Percentiles rank a stretch among this genome's conserved stretches.
phyloP scores from a whole-genome alignment of 2,113 vertebrate species.

The Neomonachus schauinslandi region DNA sequence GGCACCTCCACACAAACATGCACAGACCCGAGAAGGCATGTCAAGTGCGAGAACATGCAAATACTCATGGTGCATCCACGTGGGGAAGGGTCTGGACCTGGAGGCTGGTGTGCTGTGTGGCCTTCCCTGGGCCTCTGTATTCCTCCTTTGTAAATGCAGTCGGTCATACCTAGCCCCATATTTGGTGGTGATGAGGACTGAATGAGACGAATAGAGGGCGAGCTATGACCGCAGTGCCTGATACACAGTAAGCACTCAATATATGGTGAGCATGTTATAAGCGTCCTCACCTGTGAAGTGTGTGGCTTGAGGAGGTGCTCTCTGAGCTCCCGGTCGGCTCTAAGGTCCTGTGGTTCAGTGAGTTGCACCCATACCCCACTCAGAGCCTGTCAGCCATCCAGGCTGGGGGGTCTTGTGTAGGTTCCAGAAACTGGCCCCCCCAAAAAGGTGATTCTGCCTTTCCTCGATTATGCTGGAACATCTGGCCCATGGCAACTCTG shows the following conservation, averaged over 20 bases:
- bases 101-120: neutral
- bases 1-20: neutral
- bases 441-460: neutral
- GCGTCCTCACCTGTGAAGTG: neutral
- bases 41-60: neutral
- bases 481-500: neutral
- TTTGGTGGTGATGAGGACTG: neutral
- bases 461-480: neutral
- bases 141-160: neutral
- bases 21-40: neutral
- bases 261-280: fast-evolving
- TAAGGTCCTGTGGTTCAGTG: neutral
- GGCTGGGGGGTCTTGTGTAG: neutral
- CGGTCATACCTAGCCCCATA: neutral
- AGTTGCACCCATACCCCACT: neutral
- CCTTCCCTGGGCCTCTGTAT: neutral
- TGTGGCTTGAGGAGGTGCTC: neutral
- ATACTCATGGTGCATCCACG: fast-evolving
- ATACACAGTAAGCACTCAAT: neutral
- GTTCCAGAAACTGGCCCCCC: neutral
- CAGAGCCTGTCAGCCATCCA: neutral
- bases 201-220: neutral
- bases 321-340: neutral
- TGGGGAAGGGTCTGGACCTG: neutral
- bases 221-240: fast-evolving